Percentiles rank a stretch among this genome's conserved stretches.
phyloP scores from a whole-genome alignment of 2,888 invertebrate species.

The Eilema sororculum region DNA sequence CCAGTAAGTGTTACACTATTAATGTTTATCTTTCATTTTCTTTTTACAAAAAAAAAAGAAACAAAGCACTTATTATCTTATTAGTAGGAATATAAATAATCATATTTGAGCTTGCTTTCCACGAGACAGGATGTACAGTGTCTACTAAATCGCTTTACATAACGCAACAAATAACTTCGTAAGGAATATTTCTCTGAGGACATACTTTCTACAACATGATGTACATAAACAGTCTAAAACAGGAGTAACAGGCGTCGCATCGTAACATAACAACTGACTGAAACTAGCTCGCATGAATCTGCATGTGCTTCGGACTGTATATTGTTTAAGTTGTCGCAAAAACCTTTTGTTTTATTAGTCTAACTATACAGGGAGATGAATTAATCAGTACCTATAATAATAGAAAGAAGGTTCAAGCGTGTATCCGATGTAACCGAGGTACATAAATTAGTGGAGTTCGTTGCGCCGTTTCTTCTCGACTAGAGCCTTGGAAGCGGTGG shows the following conservation, averaged over 20 bases:
- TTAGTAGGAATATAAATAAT: background rate
- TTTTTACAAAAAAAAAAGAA: background rate
- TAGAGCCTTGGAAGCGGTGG: no score
- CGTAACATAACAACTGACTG: constrained; percentile 30
- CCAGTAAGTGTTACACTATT: no score
- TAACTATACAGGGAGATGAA: background rate
- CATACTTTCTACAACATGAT: constrained; percentile 20
- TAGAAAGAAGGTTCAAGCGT: no score
- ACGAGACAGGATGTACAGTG: constrained; percentile 17
- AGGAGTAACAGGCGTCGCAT: constrained; percentile 16
- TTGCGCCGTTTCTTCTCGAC: no score
- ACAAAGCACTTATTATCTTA: background rate
- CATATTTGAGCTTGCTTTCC: constrained; percentile 16
- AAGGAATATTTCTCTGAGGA: background rate
- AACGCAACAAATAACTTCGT: background rate
- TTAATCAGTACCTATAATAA: no score
- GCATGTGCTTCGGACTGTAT: constrained; percentile 50
- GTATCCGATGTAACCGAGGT: no score
- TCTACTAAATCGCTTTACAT: background rate
- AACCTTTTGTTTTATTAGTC: constrained; percentile 25
- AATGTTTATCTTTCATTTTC: no score
- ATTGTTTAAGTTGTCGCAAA: constrained; percentile 26
- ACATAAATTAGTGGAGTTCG: no score
- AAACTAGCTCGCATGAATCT: constrained; percentile 41
- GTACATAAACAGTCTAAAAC: constrained; percentile 43